phyloP scores from a whole-genome alignment of 1,140 invertebrate genomes.

The Eumaeus atala region DNA sequence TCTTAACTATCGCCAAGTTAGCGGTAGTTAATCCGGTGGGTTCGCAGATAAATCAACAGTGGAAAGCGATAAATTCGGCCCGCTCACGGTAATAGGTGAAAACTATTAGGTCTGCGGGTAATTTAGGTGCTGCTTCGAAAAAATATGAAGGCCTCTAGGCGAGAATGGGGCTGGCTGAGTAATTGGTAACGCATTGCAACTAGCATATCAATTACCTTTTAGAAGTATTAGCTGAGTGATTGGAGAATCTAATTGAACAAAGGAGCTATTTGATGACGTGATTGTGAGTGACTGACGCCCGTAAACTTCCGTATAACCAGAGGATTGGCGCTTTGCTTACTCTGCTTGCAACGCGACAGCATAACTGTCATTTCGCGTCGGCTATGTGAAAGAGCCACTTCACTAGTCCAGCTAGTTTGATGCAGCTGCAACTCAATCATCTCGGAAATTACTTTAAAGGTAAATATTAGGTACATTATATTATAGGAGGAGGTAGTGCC shows the following conservation, averaged over 20 bases:
- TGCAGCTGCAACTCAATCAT: too few relatives aligned
- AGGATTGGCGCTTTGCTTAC: too few relatives aligned
- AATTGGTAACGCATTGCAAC: constrained; percentile 27
- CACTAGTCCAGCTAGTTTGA: too few relatives aligned
- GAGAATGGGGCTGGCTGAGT: constrained; percentile 17
- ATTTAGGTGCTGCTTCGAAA: constrained; percentile 57
- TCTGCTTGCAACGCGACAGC: too few relatives aligned
- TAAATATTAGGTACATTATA: too few relatives aligned
- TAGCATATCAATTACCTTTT: not conserved
- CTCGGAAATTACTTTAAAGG: too few relatives aligned
- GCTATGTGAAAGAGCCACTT: too few relatives aligned
- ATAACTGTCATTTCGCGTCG: too few relatives aligned
- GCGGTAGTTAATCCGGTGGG: constrained; percentile 68
- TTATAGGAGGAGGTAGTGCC: too few relatives aligned
- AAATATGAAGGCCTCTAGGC: constrained; percentile 50
- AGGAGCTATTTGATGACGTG: too few relatives aligned
- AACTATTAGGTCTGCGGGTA: constrained; percentile 66
- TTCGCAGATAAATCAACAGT: constrained; percentile 70
- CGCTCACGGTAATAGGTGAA: constrained; percentile 69
- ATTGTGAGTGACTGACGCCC: too few relatives aligned
- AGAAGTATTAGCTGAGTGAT: not conserved
- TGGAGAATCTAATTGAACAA: not conserved
- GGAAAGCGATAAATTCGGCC: constrained; percentile 65
- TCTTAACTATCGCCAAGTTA: constrained; percentile 74
- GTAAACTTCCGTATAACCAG: too few relatives aligned